Evolutionary conservation across 1,140 invertebrate genomes (phyloP), one percentile per base, ranked within the genome.

Genomic region (Trinorchestia longiramus): DNA sequence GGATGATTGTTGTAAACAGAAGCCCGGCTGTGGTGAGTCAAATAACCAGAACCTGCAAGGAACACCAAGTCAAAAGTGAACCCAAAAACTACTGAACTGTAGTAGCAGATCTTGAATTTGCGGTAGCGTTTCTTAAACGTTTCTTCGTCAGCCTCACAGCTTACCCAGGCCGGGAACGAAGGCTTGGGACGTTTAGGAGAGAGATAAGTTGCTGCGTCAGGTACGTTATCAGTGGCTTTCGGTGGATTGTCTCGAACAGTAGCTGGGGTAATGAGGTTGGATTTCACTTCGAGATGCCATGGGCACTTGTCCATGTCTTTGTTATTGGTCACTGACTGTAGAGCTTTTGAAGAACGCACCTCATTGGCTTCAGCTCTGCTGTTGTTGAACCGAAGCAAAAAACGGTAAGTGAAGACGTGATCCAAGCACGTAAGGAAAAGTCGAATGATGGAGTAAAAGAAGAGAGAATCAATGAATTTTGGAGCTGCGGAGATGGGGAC

Each of bases 381-480:
- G 43, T 94, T 45, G 6, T 94, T 94, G 92, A 94, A 94, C 6
- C 36, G 8, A 47, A 94, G 45, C 11, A 94, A n/a, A 42, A 42
- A 94, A 43, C 92, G 92, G 92, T 94, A 94, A 4, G 43, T 43
- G 40, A 8, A 6, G 11, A 94, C 43, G 92, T 94, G 92, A 11
- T 23, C 47, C 41, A 95, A n/a, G 62, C 62, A 95, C 43, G 44
- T 40, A 42, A 95, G 23, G 43, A 90, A 95, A 17, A 95, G 40
- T 23, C 53, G 42, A 19, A n/a, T 23, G 40, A 95, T 95, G 53
- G 42, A 42, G n/a, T 95, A 95, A 42, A 87, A 95, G 41, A 95
- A 95, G 41, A 87, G 47, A 95, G 43, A 42, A 40, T 95, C 95
- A 15, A 95, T 87, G 41, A 77, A 87, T 42, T 95, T 95, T 15